Percentiles rank a stretch among this genome's conserved stretches.
Evolutionary conservation across 2,113 vertebrate genomes (phyloP).

Genomic region (Jacana jacana): DNA sequence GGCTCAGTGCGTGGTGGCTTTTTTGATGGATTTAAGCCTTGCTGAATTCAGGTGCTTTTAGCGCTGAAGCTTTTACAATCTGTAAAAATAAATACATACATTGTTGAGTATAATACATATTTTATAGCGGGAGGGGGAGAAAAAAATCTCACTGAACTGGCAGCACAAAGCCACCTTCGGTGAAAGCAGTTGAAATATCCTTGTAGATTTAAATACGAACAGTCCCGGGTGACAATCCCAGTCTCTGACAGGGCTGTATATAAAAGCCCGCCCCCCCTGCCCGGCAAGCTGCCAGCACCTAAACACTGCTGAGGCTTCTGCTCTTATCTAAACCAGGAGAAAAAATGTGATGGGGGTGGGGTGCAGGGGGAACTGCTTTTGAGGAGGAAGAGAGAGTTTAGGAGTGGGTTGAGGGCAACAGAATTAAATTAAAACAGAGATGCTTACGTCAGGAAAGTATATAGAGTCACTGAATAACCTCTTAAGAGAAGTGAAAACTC

Average conservation of each 20-base stretch:
- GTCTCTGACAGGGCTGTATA: neutral
- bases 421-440: neutral
- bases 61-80: neutral
- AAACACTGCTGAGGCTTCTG: neutral
- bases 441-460: neutral
- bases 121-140: fast-evolving
- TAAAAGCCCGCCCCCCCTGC: neutral
- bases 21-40: neutral
- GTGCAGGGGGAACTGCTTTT: too few species aligned
- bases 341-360: neutral
- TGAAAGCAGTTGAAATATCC: neutral
- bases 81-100: neutral
- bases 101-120: neutral
- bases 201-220: neutral
- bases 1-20: fast-evolving
- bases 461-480: neutral
- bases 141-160: neutral
- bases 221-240: neutral
- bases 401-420: neutral
- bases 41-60: neutral
- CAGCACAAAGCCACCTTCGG: neutral
- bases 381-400: neutral
- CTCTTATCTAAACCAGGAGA: neutral
- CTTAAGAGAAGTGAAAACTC: neutral
- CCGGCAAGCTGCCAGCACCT: neutral